Base-by-base conservation (phyloP, 2,797 vertebrate genomes). In the Leptatherina wallacei region DNA sequence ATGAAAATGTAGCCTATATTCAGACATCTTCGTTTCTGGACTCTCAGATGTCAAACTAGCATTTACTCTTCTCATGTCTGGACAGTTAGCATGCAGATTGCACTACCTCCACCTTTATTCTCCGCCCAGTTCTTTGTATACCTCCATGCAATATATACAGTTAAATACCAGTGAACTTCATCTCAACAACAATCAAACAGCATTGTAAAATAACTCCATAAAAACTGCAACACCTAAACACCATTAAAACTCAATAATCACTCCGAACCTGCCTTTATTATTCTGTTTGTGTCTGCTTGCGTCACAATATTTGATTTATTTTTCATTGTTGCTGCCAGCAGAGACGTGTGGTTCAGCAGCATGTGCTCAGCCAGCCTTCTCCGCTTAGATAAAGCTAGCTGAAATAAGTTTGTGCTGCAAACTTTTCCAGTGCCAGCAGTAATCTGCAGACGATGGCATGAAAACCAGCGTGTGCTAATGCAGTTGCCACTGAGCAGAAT, bases 401-500 rank as follows among this genome's bases (percentile, higher is more conserved):
- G 65, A 9, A 69, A 63, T 60, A 78, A 78, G 65, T 85, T 69
- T 64, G 62, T 65, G 69, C 68, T 51, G 61, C 54, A 86, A 85
- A 86, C 73, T 63, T 81, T 70, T 80, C 58, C 65, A 14, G 65
- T 56, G 69, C 67, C 82, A 82, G 71, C 76, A 78, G 38, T 63
- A 60, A 65, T 66, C 63, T 83, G 71, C 91, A 90, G 82, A 88
- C 68, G 82, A 81, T 30, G 72, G 72, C 78, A 71, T 36, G 62
- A 69, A 77, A 81, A 80, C 4, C 73, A 84, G 78, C 83, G 10
- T 80, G 85, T 62, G 77, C 61, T 49, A 73, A 80, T 84, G 75
- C 80, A 71, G 66, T 71, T 16, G 33, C 82, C 75, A 62, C 29
- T 38, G 36, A 84, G 76, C 71, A 81, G 71, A 86, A 86, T 84